These are phyloP conservation scores for Lycodopsis pacificus DNA, from an alignment of 2,797 vertebrate species.

Conservation along the genomic window DNA sequence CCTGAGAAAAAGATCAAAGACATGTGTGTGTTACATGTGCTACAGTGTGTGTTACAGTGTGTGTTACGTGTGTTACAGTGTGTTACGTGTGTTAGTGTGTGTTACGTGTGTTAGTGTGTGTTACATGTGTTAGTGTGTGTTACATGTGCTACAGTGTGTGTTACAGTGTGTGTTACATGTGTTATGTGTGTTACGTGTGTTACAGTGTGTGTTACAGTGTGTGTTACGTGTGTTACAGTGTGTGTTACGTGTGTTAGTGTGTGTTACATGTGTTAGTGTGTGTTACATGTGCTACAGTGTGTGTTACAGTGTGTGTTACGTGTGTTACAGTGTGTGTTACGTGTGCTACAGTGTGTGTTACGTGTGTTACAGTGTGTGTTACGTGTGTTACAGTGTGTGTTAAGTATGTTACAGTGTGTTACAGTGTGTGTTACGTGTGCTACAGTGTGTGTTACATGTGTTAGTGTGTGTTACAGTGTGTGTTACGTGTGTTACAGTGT, in stretches of 20 bases:
- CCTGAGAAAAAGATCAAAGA: constrained; percentile 76
- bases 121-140: neutral
- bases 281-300: neutral
- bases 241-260: neutral
- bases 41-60: too few relatives aligned
- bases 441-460: neutral
- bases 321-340: neutral
- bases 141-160: too few relatives aligned
- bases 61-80: neutral
- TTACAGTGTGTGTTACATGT: neutral
- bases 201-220: too few relatives aligned
- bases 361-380: too few relatives aligned
- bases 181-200: neutral
- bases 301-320: neutral
- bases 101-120: neutral
- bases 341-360: too few relatives aligned
- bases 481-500: too few relatives aligned
- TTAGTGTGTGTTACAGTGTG: neutral
- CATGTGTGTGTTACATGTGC: neutral
- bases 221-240: too few relatives aligned
- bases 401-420: too few relatives aligned
- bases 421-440: too few relatives aligned
- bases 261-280: neutral
- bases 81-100: neutral
- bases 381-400: too few relatives aligned